phyloP scores from a whole-genome alignment of 2,113 vertebrate genomes.

The Caranx ignobilis region DNA sequence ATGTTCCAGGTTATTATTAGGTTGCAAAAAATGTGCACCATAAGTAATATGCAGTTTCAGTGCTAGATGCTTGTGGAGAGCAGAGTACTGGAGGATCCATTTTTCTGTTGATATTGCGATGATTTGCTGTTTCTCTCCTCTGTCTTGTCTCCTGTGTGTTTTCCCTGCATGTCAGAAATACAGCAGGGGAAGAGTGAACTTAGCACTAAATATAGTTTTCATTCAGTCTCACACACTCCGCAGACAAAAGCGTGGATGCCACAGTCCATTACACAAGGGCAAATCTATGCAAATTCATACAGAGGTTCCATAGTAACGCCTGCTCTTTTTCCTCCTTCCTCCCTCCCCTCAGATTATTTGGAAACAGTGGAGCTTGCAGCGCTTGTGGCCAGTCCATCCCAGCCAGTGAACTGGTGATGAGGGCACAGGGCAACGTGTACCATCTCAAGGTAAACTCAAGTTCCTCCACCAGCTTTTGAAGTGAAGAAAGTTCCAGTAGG shows the following conservation, averaged over 20 bases:
- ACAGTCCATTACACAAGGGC: slow-evolving; percentile 37
- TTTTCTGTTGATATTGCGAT: slow-evolving; percentile 68
- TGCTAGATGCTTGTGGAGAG: slow-evolving; percentile 61
- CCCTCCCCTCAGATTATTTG: slow-evolving; percentile 92
- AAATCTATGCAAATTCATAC: slow-evolving; percentile 20
- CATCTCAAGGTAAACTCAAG: slow-evolving; percentile 94
- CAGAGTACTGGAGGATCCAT: slow-evolving; percentile 52
- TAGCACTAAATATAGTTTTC: slow-evolving; percentile 30
- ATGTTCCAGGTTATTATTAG: slow-evolving; percentile 98
- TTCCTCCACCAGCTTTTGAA: background rate
- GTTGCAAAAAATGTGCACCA: slow-evolving; percentile 88
- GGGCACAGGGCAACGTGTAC: slow-evolving; percentile 99
- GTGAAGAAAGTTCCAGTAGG: background rate
- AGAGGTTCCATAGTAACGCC: slow-evolving; percentile 31
- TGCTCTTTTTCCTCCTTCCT: background rate
- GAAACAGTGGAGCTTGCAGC: slow-evolving; percentile 98
- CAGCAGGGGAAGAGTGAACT: slow-evolving; percentile 32
- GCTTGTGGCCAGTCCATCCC: slow-evolving; percentile 99
- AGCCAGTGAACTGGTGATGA: slow-evolving; percentile 98
- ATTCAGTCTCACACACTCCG: slow-evolving; percentile 25
- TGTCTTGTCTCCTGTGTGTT: slow-evolving; percentile 28
- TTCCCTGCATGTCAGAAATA: slow-evolving; percentile 51
- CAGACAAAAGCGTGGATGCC: slow-evolving; percentile 35
- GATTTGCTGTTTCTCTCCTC: slow-evolving; percentile 63
- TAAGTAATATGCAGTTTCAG: slow-evolving; percentile 78